Conservation (phyloP, 2,888 invertebrate species). For the Meiosimyza decipiens region DNA sequence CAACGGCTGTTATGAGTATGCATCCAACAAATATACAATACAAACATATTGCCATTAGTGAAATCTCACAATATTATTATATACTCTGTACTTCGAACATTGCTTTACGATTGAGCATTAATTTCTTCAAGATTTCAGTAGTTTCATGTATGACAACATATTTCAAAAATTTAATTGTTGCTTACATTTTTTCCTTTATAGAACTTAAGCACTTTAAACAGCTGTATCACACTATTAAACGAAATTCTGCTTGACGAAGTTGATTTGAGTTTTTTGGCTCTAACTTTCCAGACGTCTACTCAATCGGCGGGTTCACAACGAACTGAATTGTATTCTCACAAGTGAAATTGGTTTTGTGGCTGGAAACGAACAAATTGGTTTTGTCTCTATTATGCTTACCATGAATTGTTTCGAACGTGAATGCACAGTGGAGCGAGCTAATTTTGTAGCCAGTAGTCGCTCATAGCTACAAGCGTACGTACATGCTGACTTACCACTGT, state of each 20-base stretch:
- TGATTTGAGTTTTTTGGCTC: background rate
- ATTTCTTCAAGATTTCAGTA: no score
- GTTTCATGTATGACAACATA: no score
- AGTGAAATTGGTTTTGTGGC: slow-evolving; percentile 44
- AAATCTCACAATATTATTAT: no score
- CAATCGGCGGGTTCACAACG: slow-evolving; percentile 55
- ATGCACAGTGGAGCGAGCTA: slow-evolving; percentile 17
- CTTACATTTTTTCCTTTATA: slow-evolving; percentile 25
- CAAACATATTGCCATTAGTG: no score
- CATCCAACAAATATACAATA: no score
- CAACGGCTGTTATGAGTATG: no score
- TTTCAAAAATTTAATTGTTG: background rate
- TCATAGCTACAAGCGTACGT: background rate
- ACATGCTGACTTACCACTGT: background rate
- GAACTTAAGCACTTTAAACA: slow-evolving; percentile 2
- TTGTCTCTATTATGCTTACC: slow-evolving; percentile 8
- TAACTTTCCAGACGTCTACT: slow-evolving; percentile 46
- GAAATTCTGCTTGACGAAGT: slow-evolving; percentile 1
- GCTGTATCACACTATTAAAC: background rate
- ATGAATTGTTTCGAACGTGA: slow-evolving; percentile 21
- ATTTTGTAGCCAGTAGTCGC: background rate
- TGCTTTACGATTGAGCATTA: no score
- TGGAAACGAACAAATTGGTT: slow-evolving; percentile 16
- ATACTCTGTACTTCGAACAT: no score
- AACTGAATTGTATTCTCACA: slow-evolving; percentile 52